Evolutionary conservation across 53 echinoderm and acorn worm species (phyloP).

Genomic region (Luidia sarsii): DNA sequence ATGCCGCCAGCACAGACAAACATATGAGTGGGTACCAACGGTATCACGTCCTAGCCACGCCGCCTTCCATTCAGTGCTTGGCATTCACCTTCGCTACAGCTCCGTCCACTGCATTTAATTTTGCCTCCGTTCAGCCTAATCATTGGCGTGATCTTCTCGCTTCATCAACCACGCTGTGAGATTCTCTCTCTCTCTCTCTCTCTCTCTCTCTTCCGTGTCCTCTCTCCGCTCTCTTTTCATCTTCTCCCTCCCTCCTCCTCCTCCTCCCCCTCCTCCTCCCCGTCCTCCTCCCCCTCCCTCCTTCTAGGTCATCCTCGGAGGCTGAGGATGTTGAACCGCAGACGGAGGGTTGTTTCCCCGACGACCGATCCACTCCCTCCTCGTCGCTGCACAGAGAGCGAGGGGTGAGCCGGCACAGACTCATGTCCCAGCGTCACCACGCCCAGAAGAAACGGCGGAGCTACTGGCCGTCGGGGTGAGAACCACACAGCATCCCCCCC

Average conservation of each 20-base stretch:
- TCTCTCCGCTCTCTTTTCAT: neutral
- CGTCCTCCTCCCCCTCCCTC: neutral
- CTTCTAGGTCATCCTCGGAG: conserved; percentile 26
- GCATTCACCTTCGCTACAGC: no score
- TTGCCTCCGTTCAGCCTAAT: no score
- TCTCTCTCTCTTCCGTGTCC: neutral
- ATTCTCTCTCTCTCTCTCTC: neutral
- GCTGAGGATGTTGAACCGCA: conserved; percentile 11
- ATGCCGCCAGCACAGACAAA: no score
- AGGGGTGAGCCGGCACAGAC: conserved; percentile 18
- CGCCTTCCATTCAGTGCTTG: no score
- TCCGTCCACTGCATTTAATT: no score
- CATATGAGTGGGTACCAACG: no score
- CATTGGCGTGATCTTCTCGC: conserved; percentile 1
- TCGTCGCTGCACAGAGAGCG: neutral
- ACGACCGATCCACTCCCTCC: conserved; percentile 6
- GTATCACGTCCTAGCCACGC: no score
- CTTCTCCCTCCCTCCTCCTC: no score
- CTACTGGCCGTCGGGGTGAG: conserved; percentile 39
- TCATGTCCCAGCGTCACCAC: conserved; percentile 30
- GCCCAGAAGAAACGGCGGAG: conserved; percentile 17
- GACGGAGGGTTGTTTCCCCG: conserved; percentile 16
- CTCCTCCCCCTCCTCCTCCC: neutral
- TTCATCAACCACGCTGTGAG: neutral
- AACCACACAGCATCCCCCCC: no score